Evolutionary conservation across 2,797 vertebrate species (phyloP).

Genomic region (Galago senegalensis): DNA sequence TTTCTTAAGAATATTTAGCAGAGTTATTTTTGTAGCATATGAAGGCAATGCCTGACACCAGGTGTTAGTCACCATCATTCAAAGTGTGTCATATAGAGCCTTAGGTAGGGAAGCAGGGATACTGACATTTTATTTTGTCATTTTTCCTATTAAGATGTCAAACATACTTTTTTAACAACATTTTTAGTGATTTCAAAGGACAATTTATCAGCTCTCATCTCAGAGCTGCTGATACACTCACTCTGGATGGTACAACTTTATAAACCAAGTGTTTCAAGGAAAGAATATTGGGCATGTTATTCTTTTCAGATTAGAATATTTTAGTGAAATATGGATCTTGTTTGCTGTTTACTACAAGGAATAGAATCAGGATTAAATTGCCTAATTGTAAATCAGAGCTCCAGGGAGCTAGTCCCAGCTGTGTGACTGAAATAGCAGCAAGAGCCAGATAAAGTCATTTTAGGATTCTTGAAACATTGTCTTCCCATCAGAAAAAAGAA

Average conservation of each 20-base stretch:
- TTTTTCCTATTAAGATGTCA: conserved; percentile 81
- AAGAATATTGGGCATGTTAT: neutral
- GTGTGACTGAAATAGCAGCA: neutral
- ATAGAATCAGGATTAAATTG: neutral
- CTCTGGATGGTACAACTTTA: conserved; percentile 12
- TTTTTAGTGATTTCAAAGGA: conserved; percentile 78
- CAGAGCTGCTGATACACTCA: neutral
- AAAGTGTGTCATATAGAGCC: conserved; percentile 9
- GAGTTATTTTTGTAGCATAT: conserved; percentile 59
- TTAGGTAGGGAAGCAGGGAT: neutral
- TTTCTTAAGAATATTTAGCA: conserved; percentile 61
- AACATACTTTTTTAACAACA: conserved; percentile 62
- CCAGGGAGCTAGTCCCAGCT: neutral
- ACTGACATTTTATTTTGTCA: conserved; percentile 74
- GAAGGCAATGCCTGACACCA: conserved; percentile 57
- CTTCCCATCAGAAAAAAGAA: neutral
- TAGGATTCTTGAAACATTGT: conserved; percentile 13
- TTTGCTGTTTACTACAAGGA: conserved; percentile 40
- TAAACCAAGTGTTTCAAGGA: neutral
- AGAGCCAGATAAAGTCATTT: conserved; percentile 1
- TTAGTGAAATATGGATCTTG: neutral
- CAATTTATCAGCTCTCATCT: conserved; percentile 53
- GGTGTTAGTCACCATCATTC: conserved; percentile 64
- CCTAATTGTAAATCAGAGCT: conserved; percentile 29
- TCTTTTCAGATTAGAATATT: conserved; percentile 19